These are phyloP conservation scores for Hydroisotoma schaefferi DNA, from an alignment of 2,888 invertebrate genomes.

Conservation along the genomic window DNA sequence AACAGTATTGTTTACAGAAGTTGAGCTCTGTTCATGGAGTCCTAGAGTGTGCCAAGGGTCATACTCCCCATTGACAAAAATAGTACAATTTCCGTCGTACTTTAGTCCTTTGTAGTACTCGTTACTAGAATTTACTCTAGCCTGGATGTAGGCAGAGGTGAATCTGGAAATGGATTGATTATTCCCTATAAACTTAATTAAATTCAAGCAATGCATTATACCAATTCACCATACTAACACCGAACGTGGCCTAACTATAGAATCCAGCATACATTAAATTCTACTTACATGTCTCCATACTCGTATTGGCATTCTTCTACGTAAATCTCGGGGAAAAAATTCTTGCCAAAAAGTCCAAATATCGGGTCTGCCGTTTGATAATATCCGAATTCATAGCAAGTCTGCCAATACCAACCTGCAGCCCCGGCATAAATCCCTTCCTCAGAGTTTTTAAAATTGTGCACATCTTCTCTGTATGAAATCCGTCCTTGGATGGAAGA, in stretches of 20 bases:
- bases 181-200: background rate
- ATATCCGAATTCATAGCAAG: slow-evolving; percentile 57
- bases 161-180: slow-evolving; percentile 11
- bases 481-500: background rate
- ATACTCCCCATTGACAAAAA: slow-evolving; percentile 54
- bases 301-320: slow-evolving; percentile 52
- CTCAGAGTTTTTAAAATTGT: slow-evolving; percentile 15
- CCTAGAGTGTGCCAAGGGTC: slow-evolving; percentile 57
- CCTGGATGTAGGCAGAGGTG: slow-evolving; percentile 22
- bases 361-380: slow-evolving; percentile 54
- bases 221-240: slow-evolving; percentile 42
- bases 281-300: slow-evolving; percentile 49
- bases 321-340: slow-evolving; percentile 51
- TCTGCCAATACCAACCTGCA: slow-evolving; percentile 55
- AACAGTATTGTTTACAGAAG: slow-evolving; percentile 50
- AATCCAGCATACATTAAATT: background rate
- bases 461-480: background rate
- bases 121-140: slow-evolving; percentile 17
- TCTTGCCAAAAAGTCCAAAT: slow-evolving; percentile 53
- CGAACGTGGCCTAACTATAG: slow-evolving; percentile 50
- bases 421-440: slow-evolving; percentile 20
- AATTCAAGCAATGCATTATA: background rate
- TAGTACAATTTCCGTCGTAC: slow-evolving; percentile 51
- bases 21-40: slow-evolving; percentile 50
- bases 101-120: slow-evolving; percentile 51